These are phyloP conservation scores for Callimorpha dominula DNA, from an alignment of 2,888 invertebrate genomes.

Conservation along the genomic window DNA sequence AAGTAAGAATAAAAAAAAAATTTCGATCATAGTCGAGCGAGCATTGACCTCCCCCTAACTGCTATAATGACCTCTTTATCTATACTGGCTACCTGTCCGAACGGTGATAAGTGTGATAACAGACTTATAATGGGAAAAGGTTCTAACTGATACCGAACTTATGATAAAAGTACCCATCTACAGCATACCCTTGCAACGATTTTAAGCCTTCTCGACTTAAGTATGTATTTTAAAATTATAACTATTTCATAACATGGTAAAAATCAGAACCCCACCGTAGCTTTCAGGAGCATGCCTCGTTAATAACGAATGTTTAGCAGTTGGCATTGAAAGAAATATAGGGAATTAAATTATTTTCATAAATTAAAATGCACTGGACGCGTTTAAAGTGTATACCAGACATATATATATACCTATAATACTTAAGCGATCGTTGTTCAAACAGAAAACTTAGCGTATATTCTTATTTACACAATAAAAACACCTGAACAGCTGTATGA, in stretches of 20 bases:
- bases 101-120: neutral
- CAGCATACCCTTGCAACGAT: neutral
- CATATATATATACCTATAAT: neutral
- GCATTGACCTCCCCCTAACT: neutral
- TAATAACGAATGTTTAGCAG: too few species aligned
- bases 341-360: too few species aligned
- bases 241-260: too few species aligned
- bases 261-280: too few species aligned
- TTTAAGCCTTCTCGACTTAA: neutral
- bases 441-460: neutral
- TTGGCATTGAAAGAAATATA: too few species aligned
- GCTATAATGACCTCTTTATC: neutral
- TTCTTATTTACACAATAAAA: neutral
- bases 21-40: neutral
- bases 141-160: neutral
- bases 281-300: too few species aligned
- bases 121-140: neutral
- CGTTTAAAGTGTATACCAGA: too few species aligned
- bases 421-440: neutral
- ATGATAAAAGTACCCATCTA: neutral
- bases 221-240: neutral
- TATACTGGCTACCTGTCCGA: neutral
- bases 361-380: too few species aligned
- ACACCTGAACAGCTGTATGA: conserved; percentile 4
- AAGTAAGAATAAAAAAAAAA: neutral